Percentiles rank a stretch among this genome's conserved stretches.
phyloP scores from a whole-genome alignment of 2,888 invertebrate genomes.

The Anthophora plumipes region DNA sequence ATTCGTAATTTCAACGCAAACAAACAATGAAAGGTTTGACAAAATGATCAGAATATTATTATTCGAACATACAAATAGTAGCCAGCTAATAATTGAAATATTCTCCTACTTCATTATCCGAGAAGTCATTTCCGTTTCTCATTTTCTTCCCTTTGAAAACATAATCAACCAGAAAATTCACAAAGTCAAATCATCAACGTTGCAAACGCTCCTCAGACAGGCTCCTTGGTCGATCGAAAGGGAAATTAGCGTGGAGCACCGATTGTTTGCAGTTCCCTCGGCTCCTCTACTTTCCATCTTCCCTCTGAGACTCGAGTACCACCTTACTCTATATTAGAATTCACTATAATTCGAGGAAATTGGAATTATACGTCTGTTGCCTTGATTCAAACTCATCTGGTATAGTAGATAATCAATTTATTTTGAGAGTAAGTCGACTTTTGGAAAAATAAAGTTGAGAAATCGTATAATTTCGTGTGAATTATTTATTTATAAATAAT shows the following conservation, averaged over 20 bases:
- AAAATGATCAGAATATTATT: no score
- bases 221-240: not conserved
- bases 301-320: not conserved
- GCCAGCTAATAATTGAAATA: no score
- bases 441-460: no score
- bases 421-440: no score
- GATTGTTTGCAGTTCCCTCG: conserved; percentile 21
- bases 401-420: no score
- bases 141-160: not conserved
- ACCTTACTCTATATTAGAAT: not conserved
- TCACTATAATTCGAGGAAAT: not conserved
- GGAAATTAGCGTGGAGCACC: conserved; percentile 37
- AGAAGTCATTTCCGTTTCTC: not conserved
- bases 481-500: no score
- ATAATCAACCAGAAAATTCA: conserved; percentile 13
- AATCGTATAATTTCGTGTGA: no score
- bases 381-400: not conserved
- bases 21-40: no score
- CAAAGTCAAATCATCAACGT: not conserved
- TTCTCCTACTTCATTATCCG: not conserved
- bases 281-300: not conserved
- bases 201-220: conserved; percentile 1
- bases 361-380: conserved; percentile 1
- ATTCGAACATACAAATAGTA: no score
- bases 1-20: no score